Conservation (phyloP, 2,113 vertebrate species). For the Misgurnus mizolepis region DNA sequence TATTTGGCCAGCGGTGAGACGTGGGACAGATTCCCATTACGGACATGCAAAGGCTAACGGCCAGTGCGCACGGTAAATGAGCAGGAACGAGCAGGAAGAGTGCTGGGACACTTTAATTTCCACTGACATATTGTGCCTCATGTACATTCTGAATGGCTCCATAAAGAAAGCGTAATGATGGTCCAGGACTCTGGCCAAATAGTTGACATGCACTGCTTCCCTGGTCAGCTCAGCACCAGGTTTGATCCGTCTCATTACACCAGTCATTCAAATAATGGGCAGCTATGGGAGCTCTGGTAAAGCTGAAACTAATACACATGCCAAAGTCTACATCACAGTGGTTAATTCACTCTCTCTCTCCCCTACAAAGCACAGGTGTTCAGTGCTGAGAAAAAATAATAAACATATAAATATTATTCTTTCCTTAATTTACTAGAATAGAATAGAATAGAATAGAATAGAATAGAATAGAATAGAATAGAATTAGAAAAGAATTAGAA, state of each 20-base stretch:
- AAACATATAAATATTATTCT: not conserved
- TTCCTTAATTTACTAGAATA: not conserved
- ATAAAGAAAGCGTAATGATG: conserved; percentile 52
- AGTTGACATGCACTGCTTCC: conserved; percentile 42
- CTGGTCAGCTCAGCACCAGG: conserved; percentile 47
- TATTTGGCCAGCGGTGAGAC: conserved; percentile 41
- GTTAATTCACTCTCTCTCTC: conserved; percentile 21
- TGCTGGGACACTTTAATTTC: conserved; percentile 50
- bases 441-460: not conserved
- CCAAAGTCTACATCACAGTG: conserved; percentile 41
- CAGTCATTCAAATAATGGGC: conserved; percentile 52
- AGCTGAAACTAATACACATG: conserved; percentile 42
- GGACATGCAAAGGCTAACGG: conserved; percentile 37
- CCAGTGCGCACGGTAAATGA: conserved; percentile 50
- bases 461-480: not conserved
- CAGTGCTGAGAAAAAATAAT: not conserved
- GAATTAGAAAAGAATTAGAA: not conserved
- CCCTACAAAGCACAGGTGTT: conserved; percentile 16
- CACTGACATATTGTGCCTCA: conserved; percentile 57
- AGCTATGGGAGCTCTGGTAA: conserved; percentile 42
- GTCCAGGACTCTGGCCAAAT: conserved; percentile 57
- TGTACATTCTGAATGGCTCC: conserved; percentile 46
- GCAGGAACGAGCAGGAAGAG: conserved; percentile 50
- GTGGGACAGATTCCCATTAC: conserved; percentile 25
- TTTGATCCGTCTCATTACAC: conserved; percentile 55